These are phyloP conservation scores for Sarcophaga rosellei DNA, from an alignment of 2,888 invertebrate genomes.

Conservation along the genomic window DNA sequence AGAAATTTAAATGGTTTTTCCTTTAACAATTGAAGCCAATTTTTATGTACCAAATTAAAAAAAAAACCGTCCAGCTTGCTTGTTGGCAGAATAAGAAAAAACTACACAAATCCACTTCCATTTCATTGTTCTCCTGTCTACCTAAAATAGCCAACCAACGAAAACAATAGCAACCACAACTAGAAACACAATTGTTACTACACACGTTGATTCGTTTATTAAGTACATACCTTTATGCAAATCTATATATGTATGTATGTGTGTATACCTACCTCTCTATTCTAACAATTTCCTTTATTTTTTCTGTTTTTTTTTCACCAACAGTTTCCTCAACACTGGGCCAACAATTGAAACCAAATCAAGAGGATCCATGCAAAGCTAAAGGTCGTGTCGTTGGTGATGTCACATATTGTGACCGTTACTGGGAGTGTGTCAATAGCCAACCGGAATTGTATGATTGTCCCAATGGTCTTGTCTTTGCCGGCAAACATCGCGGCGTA, in stretches of 20 bases:
- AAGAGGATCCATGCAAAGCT: constrained; percentile 91
- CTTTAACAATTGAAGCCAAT: not conserved
- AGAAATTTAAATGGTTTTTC: constrained; percentile 24
- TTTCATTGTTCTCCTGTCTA: no score
- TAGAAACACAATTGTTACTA: not conserved
- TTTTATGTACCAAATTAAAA: not conserved
- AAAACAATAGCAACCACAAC: not conserved
- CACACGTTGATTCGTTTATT: not conserved
- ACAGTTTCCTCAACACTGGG: constrained; percentile 61
- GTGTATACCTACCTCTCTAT: not conserved
- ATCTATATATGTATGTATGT: not conserved
- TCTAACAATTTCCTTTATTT: constrained; percentile 44
- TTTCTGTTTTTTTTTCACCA: constrained; percentile 33
- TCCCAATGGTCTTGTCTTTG: constrained; percentile 94
- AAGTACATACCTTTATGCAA: not conserved
- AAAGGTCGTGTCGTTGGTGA: constrained; percentile 90
- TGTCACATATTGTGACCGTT: constrained; percentile 89
- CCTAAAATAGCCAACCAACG: no score
- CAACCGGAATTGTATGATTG: constrained; percentile 93
- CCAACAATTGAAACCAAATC: constrained; percentile 76
- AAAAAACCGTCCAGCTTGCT: no score
- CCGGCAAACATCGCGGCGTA: constrained; percentile 92
- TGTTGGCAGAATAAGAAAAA: not conserved
- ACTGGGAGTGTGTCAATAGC: constrained; percentile 92
- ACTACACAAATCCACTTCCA: no score